These are phyloP conservation scores for Torymus texanus DNA, from an alignment of 2,888 invertebrate genomes.

Conservation along the genomic window DNA sequence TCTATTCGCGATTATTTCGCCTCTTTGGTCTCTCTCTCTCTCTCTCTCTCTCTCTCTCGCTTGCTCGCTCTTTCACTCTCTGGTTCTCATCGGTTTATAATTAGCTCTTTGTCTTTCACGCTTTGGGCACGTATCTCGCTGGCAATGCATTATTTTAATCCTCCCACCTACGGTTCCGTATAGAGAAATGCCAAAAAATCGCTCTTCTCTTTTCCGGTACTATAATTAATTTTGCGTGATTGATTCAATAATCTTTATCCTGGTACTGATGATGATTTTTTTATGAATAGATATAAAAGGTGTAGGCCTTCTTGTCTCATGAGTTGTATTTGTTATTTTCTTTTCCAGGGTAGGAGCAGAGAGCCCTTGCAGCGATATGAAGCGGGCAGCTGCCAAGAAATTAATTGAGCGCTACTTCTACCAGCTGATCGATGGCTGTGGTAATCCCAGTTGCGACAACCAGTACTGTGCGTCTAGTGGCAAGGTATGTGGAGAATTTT, in stretches of 20 bases:
- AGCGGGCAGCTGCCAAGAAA: constrained; percentile 83
- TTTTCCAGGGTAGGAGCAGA: constrained; percentile 71
- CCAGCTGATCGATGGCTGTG: constrained; percentile 94
- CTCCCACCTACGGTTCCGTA: not conserved
- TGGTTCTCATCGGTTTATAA: constrained; percentile 44
- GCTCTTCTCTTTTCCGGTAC: constrained; percentile 17
- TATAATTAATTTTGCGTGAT: constrained; percentile 18
- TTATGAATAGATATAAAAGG: constrained; percentile 8
- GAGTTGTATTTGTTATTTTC: constrained; percentile 2
- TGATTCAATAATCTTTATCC: constrained; percentile 28
- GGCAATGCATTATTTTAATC: constrained; percentile 47
- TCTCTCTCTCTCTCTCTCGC: too few species aligned
- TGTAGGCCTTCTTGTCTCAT: not conserved
- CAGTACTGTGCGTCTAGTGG: constrained; percentile 93
- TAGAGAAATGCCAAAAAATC: constrained; percentile 51
- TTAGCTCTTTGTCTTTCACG: constrained; percentile 53
- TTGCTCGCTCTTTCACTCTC: constrained; percentile 2
- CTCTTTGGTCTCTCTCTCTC: too few species aligned
- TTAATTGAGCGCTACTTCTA: constrained; percentile 95
- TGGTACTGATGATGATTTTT: not conserved
- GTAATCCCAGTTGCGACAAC: constrained; percentile 90
- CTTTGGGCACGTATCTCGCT: constrained; percentile 35
- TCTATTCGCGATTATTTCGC: not conserved
- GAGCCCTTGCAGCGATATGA: constrained; percentile 75
- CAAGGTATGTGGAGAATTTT: constrained; percentile 78